These are phyloP conservation scores for Willowsia nigromaculata DNA, from an alignment of 2,888 invertebrate species.

Conservation along the genomic window DNA sequence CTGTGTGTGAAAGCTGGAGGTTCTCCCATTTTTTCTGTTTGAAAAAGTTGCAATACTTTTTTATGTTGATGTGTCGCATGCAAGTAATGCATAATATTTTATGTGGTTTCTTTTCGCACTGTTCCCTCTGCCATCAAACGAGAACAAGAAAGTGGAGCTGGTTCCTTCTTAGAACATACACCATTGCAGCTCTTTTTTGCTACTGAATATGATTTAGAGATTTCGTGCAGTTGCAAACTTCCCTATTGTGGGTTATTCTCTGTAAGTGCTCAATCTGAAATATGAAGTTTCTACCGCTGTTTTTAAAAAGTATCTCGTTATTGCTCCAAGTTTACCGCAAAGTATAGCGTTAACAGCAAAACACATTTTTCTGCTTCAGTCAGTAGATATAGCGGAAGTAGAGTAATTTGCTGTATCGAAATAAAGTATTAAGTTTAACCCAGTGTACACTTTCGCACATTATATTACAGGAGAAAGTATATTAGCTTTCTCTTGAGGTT, in stretches of 20 bases:
- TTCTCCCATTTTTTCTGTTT: background rate
- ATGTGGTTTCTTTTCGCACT: slow-evolving; percentile 16
- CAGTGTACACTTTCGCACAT: background rate
- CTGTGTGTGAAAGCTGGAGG: background rate
- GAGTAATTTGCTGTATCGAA: background rate
- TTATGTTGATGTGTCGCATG: background rate
- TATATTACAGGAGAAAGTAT: background rate
- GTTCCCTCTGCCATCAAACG: background rate
- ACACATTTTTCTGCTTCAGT: background rate
- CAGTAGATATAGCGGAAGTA: slow-evolving; percentile 7
- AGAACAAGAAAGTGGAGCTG: background rate
- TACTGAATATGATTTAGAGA: background rate
- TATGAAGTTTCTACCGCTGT: background rate
- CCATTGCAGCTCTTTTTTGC: background rate
- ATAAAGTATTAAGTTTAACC: background rate
- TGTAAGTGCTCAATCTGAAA: slow-evolving; percentile 8
- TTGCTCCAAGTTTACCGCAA: slow-evolving; percentile 9
- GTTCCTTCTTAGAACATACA: background rate
- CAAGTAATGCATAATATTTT: slow-evolving; percentile 8
- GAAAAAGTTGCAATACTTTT: slow-evolving; percentile 16
- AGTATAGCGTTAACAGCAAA: background rate
- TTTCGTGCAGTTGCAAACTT: background rate
- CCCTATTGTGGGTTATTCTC: background rate
- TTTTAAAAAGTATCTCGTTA: slow-evolving; percentile 5
- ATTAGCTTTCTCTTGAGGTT: background rate